These are phyloP conservation scores for Hirtodrosophila alboralis DNA, from an alignment of 2,888 invertebrate species.

Conservation along the genomic window DNA sequence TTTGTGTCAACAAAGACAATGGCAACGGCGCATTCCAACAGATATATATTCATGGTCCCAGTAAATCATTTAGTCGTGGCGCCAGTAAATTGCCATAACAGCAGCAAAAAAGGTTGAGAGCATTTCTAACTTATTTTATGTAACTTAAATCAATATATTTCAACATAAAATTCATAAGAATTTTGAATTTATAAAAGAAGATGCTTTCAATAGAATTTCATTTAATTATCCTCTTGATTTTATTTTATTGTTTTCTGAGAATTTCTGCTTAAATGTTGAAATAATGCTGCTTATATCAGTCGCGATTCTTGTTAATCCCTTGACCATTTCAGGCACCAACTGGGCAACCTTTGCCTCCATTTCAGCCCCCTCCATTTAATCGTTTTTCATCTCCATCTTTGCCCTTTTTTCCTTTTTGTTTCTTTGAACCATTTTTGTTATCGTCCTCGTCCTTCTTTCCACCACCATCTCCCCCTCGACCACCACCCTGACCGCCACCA, in stretches of 20 bases:
- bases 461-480: constrained; percentile 1
- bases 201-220: too few species aligned
- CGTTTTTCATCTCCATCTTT: neutral
- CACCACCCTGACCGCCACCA: constrained; percentile 11
- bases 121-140: constrained; percentile 8
- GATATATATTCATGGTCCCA: constrained; percentile 36
- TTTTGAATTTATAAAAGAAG: too few species aligned
- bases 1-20: constrained; percentile 70
- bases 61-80: constrained; percentile 55
- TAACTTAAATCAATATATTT: too few species aligned
- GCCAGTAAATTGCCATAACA: constrained; percentile 47
- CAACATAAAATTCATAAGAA: too few species aligned
- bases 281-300: too few species aligned
- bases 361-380: neutral
- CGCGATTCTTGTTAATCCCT: neutral
- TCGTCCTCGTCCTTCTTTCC: constrained; percentile 2
- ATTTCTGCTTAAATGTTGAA: too few species aligned
- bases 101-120: constrained; percentile 13
- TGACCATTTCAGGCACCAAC: neutral
- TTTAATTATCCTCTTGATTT: too few species aligned
- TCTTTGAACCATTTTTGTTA: neutral
- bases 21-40: constrained; percentile 21
- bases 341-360: neutral
- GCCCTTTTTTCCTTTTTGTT: neutral
- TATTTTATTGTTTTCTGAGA: too few species aligned